Base-by-base conservation (phyloP, 2,888 invertebrate species). In the Ichneumoninae sp. region DNA sequence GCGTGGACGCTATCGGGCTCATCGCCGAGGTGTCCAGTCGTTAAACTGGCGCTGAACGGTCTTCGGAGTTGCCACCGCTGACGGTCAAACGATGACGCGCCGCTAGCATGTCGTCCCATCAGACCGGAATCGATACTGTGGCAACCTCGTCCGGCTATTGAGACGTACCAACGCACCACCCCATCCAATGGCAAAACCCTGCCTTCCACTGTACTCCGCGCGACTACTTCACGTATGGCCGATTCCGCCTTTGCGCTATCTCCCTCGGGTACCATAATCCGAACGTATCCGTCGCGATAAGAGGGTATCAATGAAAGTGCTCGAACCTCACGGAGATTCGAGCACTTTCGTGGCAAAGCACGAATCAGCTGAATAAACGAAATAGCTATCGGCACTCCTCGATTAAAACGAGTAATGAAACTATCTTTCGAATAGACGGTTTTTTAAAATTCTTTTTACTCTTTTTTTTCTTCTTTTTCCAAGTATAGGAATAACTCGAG, bases 101-200 rank as follows among this genome's bases (percentile, higher is more conserved):
- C 70, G 70, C 70, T 40, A 65, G 78, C 78, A 71, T 62, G 47
- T 79, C 78, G 62, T 79, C 62, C 65, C 78, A 79, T 79, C 78
- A 70, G 70, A 79, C 50, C 62, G 70, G 60, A 79, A 79, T 79
- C 78, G 78, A 79, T 79, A 78, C 77, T 76, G 30, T 79, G 70
- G 70, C 70, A 71, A 79, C 52, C 78, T 78, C 69, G 69, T 78
- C 69, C 69, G 78, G 78, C 70, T 79, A 79, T 79, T 70, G 78
- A 79, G 78, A 79, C 60, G 50, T 57, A 54, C 40, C 26, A 40
- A 68, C 54, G 57, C 60, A 26, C 54, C 44, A 36, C 40, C 57
- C 57, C 77, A 77, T 78, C 60, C 60, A 77, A 68, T 57, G 13
- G 57, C 22, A 4, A 26, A 26, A 22, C 57, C 26, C 26, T 47